Evolutionary conservation across 2,888 invertebrate species (phyloP), one percentile per base, ranked within the genome.

Genomic region (Aplocera efformata): DNA sequence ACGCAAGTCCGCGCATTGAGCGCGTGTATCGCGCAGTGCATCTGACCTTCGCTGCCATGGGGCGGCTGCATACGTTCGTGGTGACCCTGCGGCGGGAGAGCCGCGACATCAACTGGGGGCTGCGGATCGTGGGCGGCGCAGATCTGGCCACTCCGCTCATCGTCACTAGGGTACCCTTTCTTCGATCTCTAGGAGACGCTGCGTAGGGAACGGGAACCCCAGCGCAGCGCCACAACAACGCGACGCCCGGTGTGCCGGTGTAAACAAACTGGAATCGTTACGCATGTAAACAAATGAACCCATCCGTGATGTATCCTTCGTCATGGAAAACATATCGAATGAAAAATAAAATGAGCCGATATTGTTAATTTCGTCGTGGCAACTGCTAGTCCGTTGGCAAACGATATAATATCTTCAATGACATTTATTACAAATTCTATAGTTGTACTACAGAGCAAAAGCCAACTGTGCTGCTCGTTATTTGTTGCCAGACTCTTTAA

Each of bases 121-220:
- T 96, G 64, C 92, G 96, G 63, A 90, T 96, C 59, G 94, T 95
- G 55, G 96, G 96, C 61, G 96, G 96, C 61, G 91, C 94, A 55
- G 96, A 96, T 89, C 91, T 96, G 67, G 93, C 94, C 70, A 93
- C 94, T 34, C 96, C 96, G 49, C 91, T 97, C 73, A 93, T 96
- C 79, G 93, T 97, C 76, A 96, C 96, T 56, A 93, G 94, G 92
- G 96, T 96, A 92, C 72, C 69, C 57, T 58, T 53, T 53, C 42
- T 31, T 38, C 26, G 24, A 28, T 13, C 35, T 32, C 44, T 39
- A 26, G 30, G 31, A 32, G 32, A 13, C n/a, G n/a, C n/a, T n/a
- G n/a, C n/a, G n/a, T n/a, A n/a, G n/a, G n/a, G n/a, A n/a, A n/a
- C n/a, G n/a, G n/a, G n/a, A n/a, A n/a, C n/a, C n/a, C n/a, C n/a